Conservation (phyloP, 2,113 vertebrate genomes). For the Thinocorus orbignyianus region DNA sequence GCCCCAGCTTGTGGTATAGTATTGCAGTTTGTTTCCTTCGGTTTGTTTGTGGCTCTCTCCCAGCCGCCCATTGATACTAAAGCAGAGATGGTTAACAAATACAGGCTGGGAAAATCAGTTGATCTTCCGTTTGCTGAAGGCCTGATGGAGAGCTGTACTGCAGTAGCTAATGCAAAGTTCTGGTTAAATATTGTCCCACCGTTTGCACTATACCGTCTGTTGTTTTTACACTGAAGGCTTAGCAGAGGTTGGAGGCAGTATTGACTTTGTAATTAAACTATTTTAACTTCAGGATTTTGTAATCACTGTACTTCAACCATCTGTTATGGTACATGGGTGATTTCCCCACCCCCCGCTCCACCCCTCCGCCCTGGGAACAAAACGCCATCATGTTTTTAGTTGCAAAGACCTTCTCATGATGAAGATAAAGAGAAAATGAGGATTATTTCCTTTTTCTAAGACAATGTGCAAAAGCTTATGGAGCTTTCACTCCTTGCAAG, state of each 20-base stretch:
- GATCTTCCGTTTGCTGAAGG: slow-evolving; percentile 74
- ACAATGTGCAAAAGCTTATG: accelerated
- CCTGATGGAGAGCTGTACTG: slow-evolving; percentile 74
- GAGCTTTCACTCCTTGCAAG: accelerated
- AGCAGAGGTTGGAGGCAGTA: slow-evolving; percentile 91
- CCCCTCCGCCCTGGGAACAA: slow-evolving; percentile 25
- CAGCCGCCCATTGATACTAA: slow-evolving; percentile 30
- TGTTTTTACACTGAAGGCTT: slow-evolving; percentile 94
- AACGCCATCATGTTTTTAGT: slow-evolving; percentile 7
- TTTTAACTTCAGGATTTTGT: slow-evolving; percentile 98
- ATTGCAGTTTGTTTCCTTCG: not conserved
- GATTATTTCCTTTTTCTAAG: not conserved
- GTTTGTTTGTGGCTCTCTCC: not conserved
- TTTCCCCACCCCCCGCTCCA: slow-evolving; percentile 32
- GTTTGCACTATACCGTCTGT: slow-evolving; percentile 97
- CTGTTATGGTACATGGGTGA: slow-evolving; percentile 83
- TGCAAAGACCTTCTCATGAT: not conserved
- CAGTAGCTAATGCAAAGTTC: slow-evolving; percentile 90
- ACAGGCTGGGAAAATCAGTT: slow-evolving; percentile 71
- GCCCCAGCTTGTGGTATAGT: not conserved
- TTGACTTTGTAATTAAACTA: slow-evolving; percentile 99
- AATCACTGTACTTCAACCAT: slow-evolving; percentile 96
- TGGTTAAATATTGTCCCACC: slow-evolving; percentile 98
- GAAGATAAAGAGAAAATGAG: not conserved
- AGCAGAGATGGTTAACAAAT: slow-evolving; percentile 66